Conservation (phyloP, 2,888 invertebrate species). For the Melinaea marsaeus region DNA sequence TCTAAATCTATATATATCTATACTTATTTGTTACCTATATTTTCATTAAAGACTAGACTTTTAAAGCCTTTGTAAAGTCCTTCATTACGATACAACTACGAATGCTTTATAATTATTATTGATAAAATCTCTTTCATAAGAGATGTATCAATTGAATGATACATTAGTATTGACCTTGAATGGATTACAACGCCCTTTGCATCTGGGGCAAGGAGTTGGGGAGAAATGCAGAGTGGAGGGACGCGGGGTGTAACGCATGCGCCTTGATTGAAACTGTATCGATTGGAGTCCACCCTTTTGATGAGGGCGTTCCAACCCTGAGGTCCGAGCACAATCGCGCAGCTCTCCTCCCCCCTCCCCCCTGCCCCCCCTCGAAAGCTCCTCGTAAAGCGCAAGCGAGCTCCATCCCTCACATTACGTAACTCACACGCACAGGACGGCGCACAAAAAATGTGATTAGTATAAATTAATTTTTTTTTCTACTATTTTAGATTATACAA, state of each 20-base stretch:
- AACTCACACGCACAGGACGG: slow-evolving; percentile 76
- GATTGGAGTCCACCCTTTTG: slow-evolving; percentile 33
- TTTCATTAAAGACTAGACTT: no score
- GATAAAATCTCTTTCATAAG: not conserved
- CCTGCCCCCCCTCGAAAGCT: not conserved
- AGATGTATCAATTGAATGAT: not conserved
- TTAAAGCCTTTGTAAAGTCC: no score
- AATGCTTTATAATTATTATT: no score
- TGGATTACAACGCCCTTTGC: slow-evolving; percentile 43
- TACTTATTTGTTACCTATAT: no score
- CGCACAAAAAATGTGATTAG: slow-evolving; percentile 78
- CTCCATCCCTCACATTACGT: slow-evolving; percentile 72
- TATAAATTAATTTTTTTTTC: slow-evolving; percentile 67
- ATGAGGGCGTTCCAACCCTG: slow-evolving; percentile 21
- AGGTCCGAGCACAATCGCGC: slow-evolving; percentile 24
- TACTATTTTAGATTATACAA: slow-evolving; percentile 74
- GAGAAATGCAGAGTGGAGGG: slow-evolving; percentile 35
- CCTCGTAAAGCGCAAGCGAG: slow-evolving; percentile 48
- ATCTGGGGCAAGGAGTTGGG: slow-evolving; percentile 48
- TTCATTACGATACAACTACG: no score
- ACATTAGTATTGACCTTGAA: slow-evolving; percentile 32
- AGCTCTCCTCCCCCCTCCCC: slow-evolving; percentile 22
- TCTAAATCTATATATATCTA: no score
- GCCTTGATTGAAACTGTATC: slow-evolving; percentile 33
- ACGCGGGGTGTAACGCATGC: slow-evolving; percentile 33